Conservation (phyloP, 1,140 invertebrate species). For the Campoletis sonorensis region DNA sequence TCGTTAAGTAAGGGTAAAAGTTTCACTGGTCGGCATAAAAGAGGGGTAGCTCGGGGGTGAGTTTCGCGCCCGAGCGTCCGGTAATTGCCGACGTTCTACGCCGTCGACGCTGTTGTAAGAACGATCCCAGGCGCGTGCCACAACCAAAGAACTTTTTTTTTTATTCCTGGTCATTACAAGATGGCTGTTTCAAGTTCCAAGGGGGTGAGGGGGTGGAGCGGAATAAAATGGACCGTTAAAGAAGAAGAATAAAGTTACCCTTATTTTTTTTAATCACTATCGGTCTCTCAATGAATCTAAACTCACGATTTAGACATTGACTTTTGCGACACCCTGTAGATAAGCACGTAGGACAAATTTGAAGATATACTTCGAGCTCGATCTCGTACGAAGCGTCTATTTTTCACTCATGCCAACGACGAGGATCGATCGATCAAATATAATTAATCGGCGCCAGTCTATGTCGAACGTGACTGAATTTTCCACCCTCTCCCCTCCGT, state of each 20-base stretch:
- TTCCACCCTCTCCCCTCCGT: neutral
- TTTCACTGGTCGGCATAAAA: slow-evolving; percentile 50
- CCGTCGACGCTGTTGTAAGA: slow-evolving; percentile 17
- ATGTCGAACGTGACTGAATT: slow-evolving; percentile 31
- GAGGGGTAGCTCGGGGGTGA: slow-evolving; percentile 42
- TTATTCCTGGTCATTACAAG: no score
- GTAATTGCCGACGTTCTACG: slow-evolving; percentile 36
- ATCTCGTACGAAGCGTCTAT: slow-evolving; percentile 6
- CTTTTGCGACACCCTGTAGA: no score
- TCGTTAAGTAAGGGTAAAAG: slow-evolving; percentile 67
- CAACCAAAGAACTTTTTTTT: neutral
- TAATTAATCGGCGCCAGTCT: slow-evolving; percentile 36
- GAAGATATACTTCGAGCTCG: neutral
- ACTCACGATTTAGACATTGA: no score
- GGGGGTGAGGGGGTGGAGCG: no score
- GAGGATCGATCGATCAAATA: slow-evolving; percentile 31
- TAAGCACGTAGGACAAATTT: no score
- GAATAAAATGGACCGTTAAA: no score
- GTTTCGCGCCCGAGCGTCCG: slow-evolving; percentile 27
- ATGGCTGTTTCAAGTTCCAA: no score
- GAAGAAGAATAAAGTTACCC: no score
- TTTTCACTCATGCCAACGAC: neutral
- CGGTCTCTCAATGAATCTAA: no score
- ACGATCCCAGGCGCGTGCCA: neutral
- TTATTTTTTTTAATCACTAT: no score